Percentiles rank a stretch among this genome's conserved stretches.
These are phyloP conservation scores for Hiodon alosoides DNA, from an alignment of 2,113 vertebrate species.

Conservation along the genomic window DNA sequence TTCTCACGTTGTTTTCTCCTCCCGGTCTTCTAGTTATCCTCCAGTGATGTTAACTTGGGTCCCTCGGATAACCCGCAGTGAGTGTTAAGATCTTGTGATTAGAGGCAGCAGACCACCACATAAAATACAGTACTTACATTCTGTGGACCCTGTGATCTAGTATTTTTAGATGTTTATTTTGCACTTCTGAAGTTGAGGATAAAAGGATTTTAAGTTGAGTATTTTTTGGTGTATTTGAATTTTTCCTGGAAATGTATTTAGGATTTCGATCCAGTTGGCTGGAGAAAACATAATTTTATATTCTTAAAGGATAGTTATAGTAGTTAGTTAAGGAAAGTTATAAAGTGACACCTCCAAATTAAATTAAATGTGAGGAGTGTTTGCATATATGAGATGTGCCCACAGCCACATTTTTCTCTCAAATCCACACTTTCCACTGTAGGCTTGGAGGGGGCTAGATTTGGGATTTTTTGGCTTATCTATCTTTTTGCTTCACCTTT, in stretches of 20 bases:
- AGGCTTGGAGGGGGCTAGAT: background rate
- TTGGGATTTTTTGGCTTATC: background rate
- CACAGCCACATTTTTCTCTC: background rate
- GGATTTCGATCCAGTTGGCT: no score
- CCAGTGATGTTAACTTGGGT: slow-evolving; percentile 83
- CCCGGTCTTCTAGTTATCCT: slow-evolving; percentile 40
- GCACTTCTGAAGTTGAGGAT: no score
- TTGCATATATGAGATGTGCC: background rate
- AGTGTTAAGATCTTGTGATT: slow-evolving; percentile 47
- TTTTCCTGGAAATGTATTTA: no score
- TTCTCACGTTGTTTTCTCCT: slow-evolving; percentile 43
- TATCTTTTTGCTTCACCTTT: background rate
- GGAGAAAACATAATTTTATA: no score
- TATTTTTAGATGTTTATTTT: no score
- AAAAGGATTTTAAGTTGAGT: no score
- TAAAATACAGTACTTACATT: background rate
- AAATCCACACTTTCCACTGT: background rate
- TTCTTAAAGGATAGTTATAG: no score
- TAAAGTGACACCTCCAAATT: no score
- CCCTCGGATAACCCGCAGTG: slow-evolving; percentile 96
- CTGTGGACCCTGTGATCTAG: background rate
- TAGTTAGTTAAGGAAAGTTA: no score
- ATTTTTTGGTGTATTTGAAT: no score
- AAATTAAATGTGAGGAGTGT: background rate
- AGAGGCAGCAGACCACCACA: background rate